Conservation (phyloP, 1,140 invertebrate genomes). For the Sipha flava region DNA sequence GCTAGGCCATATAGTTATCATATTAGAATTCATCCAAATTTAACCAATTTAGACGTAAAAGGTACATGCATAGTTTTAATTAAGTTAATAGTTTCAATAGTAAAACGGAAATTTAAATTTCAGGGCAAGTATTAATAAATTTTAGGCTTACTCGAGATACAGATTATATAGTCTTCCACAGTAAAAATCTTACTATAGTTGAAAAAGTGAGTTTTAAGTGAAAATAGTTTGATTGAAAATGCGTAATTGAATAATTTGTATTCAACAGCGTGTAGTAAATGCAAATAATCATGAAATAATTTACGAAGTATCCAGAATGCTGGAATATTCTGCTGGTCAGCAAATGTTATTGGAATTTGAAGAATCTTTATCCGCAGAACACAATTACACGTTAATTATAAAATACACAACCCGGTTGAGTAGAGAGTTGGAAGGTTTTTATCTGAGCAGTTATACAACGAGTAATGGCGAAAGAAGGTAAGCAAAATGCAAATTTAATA, state of each 20-base stretch:
- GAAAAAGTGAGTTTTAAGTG: conserved; percentile 54
- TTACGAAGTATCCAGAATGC: conserved; percentile 58
- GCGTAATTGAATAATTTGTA: background rate
- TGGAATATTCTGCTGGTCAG: conserved; percentile 73
- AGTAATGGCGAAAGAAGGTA: conserved; percentile 69
- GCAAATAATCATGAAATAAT: conserved; percentile 52
- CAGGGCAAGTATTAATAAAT: conserved; percentile 77
- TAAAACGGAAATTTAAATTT: conserved; percentile 34
- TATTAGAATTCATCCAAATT: conserved; percentile 85
- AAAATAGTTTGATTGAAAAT: no score
- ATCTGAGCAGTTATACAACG: conserved; percentile 75
- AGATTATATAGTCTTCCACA: conserved; percentile 82
- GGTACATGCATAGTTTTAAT: conserved; percentile 47
- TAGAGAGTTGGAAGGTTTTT: conserved; percentile 81
- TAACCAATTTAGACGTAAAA: conserved; percentile 79
- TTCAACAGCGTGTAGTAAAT: conserved; percentile 56
- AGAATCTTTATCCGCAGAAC: conserved; percentile 62
- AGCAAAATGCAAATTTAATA: conserved; percentile 35
- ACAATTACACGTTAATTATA: conserved; percentile 75
- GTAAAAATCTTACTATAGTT: conserved; percentile 78
- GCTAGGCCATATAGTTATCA: conserved; percentile 76
- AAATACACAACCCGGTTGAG: conserved; percentile 72
- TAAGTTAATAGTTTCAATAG: background rate
- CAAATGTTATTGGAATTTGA: conserved; percentile 80
- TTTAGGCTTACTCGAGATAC: conserved; percentile 74